phyloP scores from a whole-genome alignment of 2,888 invertebrate species.

The Polydrusus cervinus region DNA sequence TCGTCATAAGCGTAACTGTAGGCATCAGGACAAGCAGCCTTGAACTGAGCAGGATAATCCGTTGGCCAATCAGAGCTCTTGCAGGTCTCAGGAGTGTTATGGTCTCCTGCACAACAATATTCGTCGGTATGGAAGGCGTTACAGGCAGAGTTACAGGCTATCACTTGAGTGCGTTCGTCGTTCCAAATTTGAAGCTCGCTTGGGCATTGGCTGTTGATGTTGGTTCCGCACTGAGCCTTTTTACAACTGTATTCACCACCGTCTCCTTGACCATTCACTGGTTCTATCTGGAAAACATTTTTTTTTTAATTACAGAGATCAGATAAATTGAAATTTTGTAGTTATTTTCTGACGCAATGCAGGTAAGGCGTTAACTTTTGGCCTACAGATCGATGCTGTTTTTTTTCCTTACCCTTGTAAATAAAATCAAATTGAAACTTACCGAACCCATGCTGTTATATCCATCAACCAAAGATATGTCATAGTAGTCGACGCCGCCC shows the following conservation, averaged over 20 bases:
- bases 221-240: slow-evolving; percentile 64
- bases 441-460: slow-evolving; percentile 69
- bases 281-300: slow-evolving; percentile 60
- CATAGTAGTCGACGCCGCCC: slow-evolving; percentile 71
- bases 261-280: slow-evolving; percentile 62
- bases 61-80: slow-evolving; percentile 65
- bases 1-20: slow-evolving; percentile 75
- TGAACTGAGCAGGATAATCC: slow-evolving; percentile 70
- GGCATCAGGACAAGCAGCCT: slow-evolving; percentile 72
- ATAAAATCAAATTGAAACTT: slow-evolving; percentile 46
- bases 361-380: no score
- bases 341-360: no score
- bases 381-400: no score
- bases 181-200: slow-evolving; percentile 63
- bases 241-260: slow-evolving; percentile 68
- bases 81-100: slow-evolving; percentile 70
- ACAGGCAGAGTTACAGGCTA: slow-evolving; percentile 73
- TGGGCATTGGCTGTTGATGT: slow-evolving; percentile 69
- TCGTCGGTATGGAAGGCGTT: slow-evolving; percentile 70
- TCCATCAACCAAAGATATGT: slow-evolving; percentile 73
- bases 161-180: slow-evolving; percentile 61
- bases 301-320: no score
- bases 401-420: no score
- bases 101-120: slow-evolving; percentile 71
- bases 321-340: no score